Conservation (phyloP, 2,113 vertebrate species). For the Mobula hypostoma region DNA sequence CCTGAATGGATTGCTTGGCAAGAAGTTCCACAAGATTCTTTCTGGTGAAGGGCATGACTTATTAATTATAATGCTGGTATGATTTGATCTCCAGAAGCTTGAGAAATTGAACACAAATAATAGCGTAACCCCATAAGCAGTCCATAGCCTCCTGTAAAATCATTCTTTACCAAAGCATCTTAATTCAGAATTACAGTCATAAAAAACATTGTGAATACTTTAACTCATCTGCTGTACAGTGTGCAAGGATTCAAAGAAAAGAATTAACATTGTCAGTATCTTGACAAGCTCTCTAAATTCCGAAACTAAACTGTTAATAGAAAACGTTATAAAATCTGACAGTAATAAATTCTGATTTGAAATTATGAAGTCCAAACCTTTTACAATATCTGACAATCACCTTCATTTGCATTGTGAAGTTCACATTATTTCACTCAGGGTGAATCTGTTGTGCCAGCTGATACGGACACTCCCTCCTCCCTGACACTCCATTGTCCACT, state of each 20-base stretch:
- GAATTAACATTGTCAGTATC: background rate
- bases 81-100: background rate
- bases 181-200: background rate
- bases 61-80: background rate
- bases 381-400: background rate
- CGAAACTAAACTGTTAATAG: background rate
- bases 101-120: background rate
- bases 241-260: background rate
- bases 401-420: background rate
- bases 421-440: background rate
- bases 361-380: conserved; percentile 15
- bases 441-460: background rate
- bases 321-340: background rate
- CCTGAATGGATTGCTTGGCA: background rate
- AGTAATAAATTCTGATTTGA: background rate
- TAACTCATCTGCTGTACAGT: background rate
- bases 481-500: background rate
- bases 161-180: background rate
- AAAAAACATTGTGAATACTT: background rate
- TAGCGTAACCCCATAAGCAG: no score
- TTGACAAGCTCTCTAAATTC: conserved; percentile 6
- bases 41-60: background rate
- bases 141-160: background rate
- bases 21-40: background rate
- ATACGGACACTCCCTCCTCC: background rate